These are phyloP conservation scores for Lordiphosa fenestrarum DNA, from an alignment of 2,888 invertebrate genomes.

Conservation along the genomic window DNA sequence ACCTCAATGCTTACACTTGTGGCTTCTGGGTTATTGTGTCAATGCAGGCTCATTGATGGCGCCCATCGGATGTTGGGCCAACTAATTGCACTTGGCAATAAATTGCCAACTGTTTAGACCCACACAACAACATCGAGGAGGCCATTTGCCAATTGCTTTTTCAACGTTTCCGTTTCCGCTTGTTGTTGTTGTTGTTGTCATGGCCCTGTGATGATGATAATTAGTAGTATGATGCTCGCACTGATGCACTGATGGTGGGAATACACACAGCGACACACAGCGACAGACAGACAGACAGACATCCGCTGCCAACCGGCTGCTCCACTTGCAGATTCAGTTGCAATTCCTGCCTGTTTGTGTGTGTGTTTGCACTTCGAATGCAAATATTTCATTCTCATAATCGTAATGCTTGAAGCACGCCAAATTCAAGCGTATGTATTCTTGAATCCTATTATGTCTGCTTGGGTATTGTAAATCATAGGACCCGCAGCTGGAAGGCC, in stretches of 20 bases:
- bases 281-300: no score
- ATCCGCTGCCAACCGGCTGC: not conserved
- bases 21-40: not conserved
- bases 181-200: no score
- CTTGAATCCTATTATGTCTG: conserved; percentile 16
- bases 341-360: conserved; percentile 11
- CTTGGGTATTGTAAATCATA: conserved; percentile 15
- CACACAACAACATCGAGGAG: conserved; percentile 10
- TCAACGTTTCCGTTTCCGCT: conserved; percentile 62
- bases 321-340: not conserved
- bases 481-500: no score
- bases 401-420: conserved; percentile 24
- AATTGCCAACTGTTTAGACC: conserved; percentile 34
- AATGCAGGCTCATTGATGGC: not conserved
- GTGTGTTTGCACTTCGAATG: conserved; percentile 38
- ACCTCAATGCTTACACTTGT: conserved; percentile 7
- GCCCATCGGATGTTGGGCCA: conserved; percentile 13
- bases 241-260: conserved; percentile 42
- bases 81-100: conserved; percentile 60
- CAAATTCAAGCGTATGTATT: conserved; percentile 33
- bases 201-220: conserved; percentile 41
- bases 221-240: conserved; percentile 26
- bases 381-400: conserved; percentile 64
- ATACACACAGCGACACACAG: conserved; percentile 16
- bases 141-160: conserved; percentile 68